These are phyloP conservation scores for Megaceryle alcyon DNA, from an alignment of 2,797 vertebrate genomes.

Conservation along the genomic window DNA sequence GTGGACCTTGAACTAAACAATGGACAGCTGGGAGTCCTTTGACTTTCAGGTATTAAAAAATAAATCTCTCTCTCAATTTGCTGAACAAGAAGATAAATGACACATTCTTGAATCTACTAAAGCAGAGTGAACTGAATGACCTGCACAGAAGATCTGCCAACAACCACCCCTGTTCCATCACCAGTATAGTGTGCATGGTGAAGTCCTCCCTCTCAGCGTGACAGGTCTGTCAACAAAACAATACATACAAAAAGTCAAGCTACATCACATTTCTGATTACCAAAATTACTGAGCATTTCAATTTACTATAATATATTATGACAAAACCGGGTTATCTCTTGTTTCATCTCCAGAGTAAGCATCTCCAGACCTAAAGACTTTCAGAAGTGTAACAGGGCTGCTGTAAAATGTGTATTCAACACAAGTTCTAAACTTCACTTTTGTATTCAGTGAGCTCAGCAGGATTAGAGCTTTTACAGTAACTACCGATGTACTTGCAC, in stretches of 20 bases:
- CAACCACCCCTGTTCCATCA: neutral
- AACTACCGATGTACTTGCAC: neutral
- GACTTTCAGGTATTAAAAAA: neutral
- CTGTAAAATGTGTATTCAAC: neutral
- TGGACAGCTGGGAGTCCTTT: neutral
- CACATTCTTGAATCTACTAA: neutral
- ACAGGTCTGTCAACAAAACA: neutral
- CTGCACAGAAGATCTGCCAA: neutral
- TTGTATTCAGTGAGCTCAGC: neutral
- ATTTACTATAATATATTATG: neutral
- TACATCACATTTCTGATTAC: neutral
- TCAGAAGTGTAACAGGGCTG: neutral
- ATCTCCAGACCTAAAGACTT: neutral
- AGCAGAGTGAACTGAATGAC: neutral
- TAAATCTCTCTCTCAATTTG: neutral
- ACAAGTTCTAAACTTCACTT: neutral
- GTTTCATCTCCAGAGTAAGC: neutral
- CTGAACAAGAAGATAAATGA: neutral
- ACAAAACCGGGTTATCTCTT: no score
- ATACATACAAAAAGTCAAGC: neutral
- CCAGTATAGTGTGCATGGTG: accelerated
- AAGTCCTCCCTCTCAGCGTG: neutral
- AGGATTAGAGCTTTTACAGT: neutral
- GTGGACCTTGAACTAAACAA: neutral
- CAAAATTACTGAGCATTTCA: neutral